Percentiles rank a stretch among this genome's conserved stretches.
Conservation (phyloP, 2,797 vertebrate genomes). For the Onychomys torridus region DNA sequence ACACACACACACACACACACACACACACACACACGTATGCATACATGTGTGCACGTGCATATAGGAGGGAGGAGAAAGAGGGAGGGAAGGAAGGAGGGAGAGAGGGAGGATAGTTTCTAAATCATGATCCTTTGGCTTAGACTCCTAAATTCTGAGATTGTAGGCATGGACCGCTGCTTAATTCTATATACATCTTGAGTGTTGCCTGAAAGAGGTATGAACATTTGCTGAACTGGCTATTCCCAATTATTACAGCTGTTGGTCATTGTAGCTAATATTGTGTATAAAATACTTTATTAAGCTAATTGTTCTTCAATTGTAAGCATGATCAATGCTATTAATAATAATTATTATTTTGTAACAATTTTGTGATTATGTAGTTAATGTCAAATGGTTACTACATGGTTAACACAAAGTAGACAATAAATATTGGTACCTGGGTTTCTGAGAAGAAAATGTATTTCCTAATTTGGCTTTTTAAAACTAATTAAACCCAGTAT, state of each 20-base stretch:
- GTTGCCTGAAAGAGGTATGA: neutral
- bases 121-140: neutral
- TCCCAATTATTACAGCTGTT: neutral
- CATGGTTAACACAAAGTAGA: neutral
- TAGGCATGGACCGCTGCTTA: neutral
- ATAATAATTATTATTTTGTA: neutral
- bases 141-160: neutral
- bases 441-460: neutral
- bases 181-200: neutral
- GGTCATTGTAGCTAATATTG: neutral
- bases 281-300: neutral
- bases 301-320: slow-evolving; percentile 26
- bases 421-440: neutral
- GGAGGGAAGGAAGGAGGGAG: neutral
- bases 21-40: too few species aligned
- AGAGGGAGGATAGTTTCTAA: neutral
- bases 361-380: slow-evolving; percentile 3
- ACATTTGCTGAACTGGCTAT: neutral
- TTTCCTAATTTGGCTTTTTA: neutral
- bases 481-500: neutral
- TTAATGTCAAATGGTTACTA: slow-evolving; percentile 1
- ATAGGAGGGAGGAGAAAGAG: neutral
- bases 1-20: too few species aligned
- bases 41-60: too few species aligned
- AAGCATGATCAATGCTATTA: slow-evolving; percentile 14